Percentiles rank a stretch among this genome's conserved stretches.
phyloP scores from a whole-genome alignment of 1,140 invertebrate species.

The Pantala flavescens region DNA sequence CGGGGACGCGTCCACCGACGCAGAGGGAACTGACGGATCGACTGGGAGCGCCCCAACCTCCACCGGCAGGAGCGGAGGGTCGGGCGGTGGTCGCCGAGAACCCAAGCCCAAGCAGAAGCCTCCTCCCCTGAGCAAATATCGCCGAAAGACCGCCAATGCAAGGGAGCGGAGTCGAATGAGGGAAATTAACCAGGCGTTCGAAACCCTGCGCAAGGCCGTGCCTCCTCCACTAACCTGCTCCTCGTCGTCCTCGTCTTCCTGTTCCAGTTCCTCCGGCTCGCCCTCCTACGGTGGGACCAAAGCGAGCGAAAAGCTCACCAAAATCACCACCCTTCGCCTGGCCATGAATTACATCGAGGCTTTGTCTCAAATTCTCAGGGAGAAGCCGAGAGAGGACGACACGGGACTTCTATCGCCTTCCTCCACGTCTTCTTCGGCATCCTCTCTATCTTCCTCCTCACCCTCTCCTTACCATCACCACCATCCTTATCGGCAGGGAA shows the following conservation, averaged over 20 bases:
- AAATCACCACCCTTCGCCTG: constrained; percentile 75
- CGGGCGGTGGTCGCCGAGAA: constrained; percentile 22
- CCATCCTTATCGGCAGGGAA: not conserved
- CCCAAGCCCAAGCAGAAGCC: constrained; percentile 56
- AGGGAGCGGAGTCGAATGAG: constrained; percentile 74
- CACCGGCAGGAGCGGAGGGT: constrained; percentile 12
- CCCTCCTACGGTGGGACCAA: constrained; percentile 33
- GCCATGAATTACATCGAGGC: constrained; percentile 79
- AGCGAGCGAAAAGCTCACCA: constrained; percentile 67
- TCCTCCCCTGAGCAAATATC: constrained; percentile 77
- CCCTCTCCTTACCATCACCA: not conserved
- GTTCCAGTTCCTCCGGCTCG: constrained; percentile 26
- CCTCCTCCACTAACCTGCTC: constrained; percentile 38
- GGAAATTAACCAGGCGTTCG: constrained; percentile 81
- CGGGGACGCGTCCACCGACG: not conserved
- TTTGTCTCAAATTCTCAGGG: constrained; percentile 39
- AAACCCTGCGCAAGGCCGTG: constrained; percentile 61
- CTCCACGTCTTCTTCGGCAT: not conserved
- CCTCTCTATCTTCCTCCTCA: not conserved
- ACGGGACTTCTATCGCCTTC: constrained; percentile 6
- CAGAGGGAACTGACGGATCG: constrained; percentile 25
- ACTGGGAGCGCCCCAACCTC: constrained; percentile 34
- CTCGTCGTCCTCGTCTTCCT: constrained; percentile 33
- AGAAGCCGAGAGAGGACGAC: constrained; percentile 18
- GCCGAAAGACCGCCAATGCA: constrained; percentile 80